These are phyloP conservation scores for Dysmachus trigonus DNA, from an alignment of 2,888 invertebrate species.

Conservation along the genomic window DNA sequence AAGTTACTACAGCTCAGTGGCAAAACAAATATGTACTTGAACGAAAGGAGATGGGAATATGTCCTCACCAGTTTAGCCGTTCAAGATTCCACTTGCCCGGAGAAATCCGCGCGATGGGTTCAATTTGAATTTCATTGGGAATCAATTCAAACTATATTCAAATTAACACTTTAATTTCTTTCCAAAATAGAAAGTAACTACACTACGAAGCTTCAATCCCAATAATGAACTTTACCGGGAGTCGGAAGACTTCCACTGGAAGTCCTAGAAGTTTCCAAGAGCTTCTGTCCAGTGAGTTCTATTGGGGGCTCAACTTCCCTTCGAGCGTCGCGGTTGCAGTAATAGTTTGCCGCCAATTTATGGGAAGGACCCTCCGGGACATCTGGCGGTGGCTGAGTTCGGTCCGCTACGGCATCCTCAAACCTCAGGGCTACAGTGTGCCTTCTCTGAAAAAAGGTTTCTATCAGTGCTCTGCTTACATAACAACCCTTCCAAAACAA, in stretches of 20 bases:
- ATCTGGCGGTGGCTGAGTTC: constrained; percentile 83
- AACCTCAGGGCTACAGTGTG: constrained; percentile 74
- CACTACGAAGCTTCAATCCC: constrained; percentile 65
- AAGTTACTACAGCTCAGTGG: too few species aligned
- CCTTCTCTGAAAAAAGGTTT: constrained; percentile 59
- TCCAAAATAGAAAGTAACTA: not conserved
- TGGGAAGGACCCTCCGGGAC: constrained; percentile 86
- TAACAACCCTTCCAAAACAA: constrained; percentile 50
- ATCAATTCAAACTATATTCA: not conserved
- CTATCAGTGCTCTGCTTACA: constrained; percentile 55
- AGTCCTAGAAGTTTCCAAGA: constrained; percentile 52
- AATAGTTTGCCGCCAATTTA: constrained; percentile 82
- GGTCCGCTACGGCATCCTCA: constrained; percentile 72
- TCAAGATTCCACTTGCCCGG: not conserved
- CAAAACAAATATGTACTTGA: too few species aligned
- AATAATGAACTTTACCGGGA: constrained; percentile 69
- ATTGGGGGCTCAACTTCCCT: constrained; percentile 65
- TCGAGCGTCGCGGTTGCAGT: constrained; percentile 83
- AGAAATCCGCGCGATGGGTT: too few species aligned
- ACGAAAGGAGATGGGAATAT: too few species aligned
- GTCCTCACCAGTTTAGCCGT: too few species aligned
- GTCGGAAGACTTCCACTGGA: constrained; percentile 66
- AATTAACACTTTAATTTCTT: not conserved
- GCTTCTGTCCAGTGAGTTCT: constrained; percentile 55
- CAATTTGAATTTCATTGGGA: not conserved